Conservation (phyloP, 1,140 invertebrate genomes). For the Drosophila paulistorum region DNA sequence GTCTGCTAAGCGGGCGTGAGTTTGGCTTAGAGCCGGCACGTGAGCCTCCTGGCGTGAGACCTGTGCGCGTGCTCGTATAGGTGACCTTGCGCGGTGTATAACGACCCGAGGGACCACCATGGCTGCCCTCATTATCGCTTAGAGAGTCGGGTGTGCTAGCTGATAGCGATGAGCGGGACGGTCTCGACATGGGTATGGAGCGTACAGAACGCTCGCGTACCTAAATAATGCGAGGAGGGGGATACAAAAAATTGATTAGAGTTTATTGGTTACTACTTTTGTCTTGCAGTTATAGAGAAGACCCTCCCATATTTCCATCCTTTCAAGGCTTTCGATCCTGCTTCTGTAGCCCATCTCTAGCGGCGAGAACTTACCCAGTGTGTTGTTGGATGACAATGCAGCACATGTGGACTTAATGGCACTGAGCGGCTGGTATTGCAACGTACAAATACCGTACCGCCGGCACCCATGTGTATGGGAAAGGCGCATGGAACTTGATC, state of each 20-base stretch:
- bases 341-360: slow-evolving; percentile 6
- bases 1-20: slow-evolving; percentile 91
- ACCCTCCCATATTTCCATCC: slow-evolving; percentile 15
- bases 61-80: slow-evolving; percentile 83
- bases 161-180: slow-evolving; percentile 89
- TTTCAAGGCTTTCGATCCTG: background rate
- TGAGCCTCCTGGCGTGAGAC: slow-evolving; percentile 88
- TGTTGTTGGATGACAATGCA: slow-evolving; percentile 86
- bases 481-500: slow-evolving; percentile 94
- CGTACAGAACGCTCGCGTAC: slow-evolving; percentile 93
- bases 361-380: slow-evolving; percentile 85
- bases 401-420: slow-evolving; percentile 82
- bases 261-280: background rate
- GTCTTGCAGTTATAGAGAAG: background rate
- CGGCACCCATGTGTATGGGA: slow-evolving; percentile 90
- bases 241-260: background rate
- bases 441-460: slow-evolving; percentile 83
- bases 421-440: slow-evolving; percentile 82
- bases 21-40: slow-evolving; percentile 88
- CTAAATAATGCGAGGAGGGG: slow-evolving; percentile 84
- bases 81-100: slow-evolving; percentile 86
- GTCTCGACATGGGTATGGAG: slow-evolving; percentile 92
- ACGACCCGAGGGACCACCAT: slow-evolving; percentile 85
- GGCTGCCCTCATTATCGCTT: slow-evolving; percentile 92
- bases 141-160: slow-evolving; percentile 93